Percentiles rank a stretch among this genome's conserved stretches.
phyloP scores from a whole-genome alignment of 2,113 vertebrate species.

The Dipodomys ordii region DNA sequence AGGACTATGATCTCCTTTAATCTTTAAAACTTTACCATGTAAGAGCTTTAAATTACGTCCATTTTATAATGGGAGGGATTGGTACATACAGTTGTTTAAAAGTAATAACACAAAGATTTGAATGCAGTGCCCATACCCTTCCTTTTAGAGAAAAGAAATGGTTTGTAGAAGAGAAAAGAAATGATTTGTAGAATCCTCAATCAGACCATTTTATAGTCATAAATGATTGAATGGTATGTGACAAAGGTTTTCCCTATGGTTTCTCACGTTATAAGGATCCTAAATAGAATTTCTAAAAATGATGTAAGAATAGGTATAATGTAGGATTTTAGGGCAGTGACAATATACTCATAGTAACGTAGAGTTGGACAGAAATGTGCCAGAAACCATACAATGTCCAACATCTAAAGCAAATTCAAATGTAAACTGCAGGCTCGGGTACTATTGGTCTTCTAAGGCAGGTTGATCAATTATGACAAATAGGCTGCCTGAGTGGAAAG shows the following conservation, averaged over 20 bases:
- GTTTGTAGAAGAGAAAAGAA: neutral
- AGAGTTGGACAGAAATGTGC: neutral
- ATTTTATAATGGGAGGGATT: neutral
- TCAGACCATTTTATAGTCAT: neutral
- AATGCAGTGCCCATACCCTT: neutral
- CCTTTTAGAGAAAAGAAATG: neutral
- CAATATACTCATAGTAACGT: too few relatives aligned
- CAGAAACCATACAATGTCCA: neutral
- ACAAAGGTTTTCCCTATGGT: neutral
- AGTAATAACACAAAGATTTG: neutral
- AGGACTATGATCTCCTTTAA: neutral
- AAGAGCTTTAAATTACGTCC: neutral
- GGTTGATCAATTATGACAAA: neutral
- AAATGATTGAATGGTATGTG: neutral
- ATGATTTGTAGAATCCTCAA: neutral
- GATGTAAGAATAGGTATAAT: neutral
- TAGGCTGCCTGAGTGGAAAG: neutral
- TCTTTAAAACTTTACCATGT: neutral
- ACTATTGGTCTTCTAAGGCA: neutral
- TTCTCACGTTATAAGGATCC: neutral
- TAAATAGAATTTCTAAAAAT: neutral
- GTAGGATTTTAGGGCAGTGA: neutral
- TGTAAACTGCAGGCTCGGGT: neutral
- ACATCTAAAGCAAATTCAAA: neutral
- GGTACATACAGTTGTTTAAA: neutral